phyloP scores from a whole-genome alignment of 2,113 vertebrate genomes.

The Corythornis cristatus region DNA sequence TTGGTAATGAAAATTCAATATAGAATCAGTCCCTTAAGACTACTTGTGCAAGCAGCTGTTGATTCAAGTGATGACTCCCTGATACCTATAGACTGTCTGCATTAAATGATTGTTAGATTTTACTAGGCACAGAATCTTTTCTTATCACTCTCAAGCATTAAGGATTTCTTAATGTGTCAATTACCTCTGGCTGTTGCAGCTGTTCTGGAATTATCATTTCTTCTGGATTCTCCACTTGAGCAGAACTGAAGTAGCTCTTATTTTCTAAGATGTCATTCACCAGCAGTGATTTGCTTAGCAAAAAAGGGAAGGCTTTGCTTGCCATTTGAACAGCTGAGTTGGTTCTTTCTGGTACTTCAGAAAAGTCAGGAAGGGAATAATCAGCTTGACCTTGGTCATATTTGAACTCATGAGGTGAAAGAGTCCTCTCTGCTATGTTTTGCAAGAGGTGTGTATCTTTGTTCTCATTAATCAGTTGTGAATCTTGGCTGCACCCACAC shows the following conservation, averaged over 20 bases:
- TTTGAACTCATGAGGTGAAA: constrained; percentile 72
- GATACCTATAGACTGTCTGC: not conserved
- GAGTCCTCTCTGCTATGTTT: not conserved
- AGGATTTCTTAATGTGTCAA: not conserved
- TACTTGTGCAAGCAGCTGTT: not conserved
- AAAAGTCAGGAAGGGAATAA: constrained; percentile 77
- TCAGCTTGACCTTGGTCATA: constrained; percentile 77
- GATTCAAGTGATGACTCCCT: not conserved
- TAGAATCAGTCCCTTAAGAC: not conserved
- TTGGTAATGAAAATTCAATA: not conserved
- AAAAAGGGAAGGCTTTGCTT: constrained; percentile 72
- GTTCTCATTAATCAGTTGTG: not conserved
- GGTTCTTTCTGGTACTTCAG: constrained; percentile 75
- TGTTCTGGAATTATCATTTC: constrained; percentile 34
- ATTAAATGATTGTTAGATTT: not conserved
- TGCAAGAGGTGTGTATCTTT: not conserved
- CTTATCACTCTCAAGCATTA: not conserved
- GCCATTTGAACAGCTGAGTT: constrained; percentile 31
- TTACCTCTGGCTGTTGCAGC: constrained; percentile 79
- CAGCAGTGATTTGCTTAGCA: constrained; percentile 43
- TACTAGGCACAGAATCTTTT: not conserved
- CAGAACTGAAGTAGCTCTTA: constrained; percentile 48
- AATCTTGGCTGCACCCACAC: not conserved
- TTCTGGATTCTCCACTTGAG: constrained; percentile 43
- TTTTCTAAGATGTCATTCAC: constrained; percentile 76